Percentiles rank a stretch among this genome's conserved stretches.
Evolutionary conservation across 2,888 invertebrate species (phyloP).

Genomic region (Tetheella fluctuosa): DNA sequence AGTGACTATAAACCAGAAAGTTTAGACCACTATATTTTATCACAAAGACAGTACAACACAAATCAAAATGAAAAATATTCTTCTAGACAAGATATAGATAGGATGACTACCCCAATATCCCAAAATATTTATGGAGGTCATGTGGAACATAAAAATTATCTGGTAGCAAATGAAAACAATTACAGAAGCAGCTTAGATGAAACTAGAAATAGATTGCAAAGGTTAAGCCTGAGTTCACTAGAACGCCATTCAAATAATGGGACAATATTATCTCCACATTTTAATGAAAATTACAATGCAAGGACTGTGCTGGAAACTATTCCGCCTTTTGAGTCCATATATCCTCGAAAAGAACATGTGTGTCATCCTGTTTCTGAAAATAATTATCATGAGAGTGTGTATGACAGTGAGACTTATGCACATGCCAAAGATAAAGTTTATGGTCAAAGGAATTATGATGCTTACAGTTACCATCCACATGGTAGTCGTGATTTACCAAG

Average conservation of each 20-base stretch:
- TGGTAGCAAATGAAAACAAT: slow-evolving; percentile 57
- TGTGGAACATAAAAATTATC: slow-evolving; percentile 62
- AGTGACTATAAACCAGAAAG: slow-evolving; percentile 63
- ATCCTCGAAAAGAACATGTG: slow-evolving; percentile 67
- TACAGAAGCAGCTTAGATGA: slow-evolving; percentile 68
- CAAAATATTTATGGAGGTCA: slow-evolving; percentile 61
- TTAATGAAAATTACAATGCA: slow-evolving; percentile 61
- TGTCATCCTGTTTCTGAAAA: slow-evolving; percentile 64
- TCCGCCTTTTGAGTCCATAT: slow-evolving; percentile 64
- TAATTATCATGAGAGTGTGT: slow-evolving; percentile 71
- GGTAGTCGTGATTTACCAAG: slow-evolving; percentile 63
- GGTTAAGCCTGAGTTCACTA: slow-evolving; percentile 72
- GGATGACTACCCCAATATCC: slow-evolving; percentile 52
- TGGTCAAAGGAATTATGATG: slow-evolving; percentile 70
- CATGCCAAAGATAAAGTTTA: slow-evolving; percentile 75
- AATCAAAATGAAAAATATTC: slow-evolving; percentile 70
- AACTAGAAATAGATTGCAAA: slow-evolving; percentile 65
- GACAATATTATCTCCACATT: slow-evolving; percentile 63
- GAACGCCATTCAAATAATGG: slow-evolving; percentile 70
- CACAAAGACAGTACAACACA: slow-evolving; percentile 56
- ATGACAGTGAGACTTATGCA: slow-evolving; percentile 67
- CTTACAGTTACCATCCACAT: slow-evolving; percentile 73
- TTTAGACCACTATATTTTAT: slow-evolving; percentile 56
- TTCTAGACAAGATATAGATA: slow-evolving; percentile 66
- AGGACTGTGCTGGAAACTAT: slow-evolving; percentile 61